Evolutionary conservation across 2,797 vertebrate species (phyloP).

Genomic region (Crax fasciolata): DNA sequence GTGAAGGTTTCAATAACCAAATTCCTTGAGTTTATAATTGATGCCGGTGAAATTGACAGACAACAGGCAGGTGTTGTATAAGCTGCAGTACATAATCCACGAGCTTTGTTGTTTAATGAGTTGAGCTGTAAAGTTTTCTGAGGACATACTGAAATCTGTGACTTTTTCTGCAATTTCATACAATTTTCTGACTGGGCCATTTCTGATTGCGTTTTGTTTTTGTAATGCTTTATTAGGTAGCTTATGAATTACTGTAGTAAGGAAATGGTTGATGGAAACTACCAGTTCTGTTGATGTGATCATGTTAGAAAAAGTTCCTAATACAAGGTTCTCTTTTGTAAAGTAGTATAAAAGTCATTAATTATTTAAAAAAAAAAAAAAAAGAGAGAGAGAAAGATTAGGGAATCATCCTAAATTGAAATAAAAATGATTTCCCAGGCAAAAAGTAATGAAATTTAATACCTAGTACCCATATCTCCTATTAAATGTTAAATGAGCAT

Average conservation of each 20-base stretch:
- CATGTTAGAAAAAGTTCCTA: neutral
- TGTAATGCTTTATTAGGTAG: neutral
- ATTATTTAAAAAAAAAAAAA: neutral
- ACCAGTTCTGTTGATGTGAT: neutral
- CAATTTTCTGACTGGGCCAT: neutral
- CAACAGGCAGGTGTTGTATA: neutral
- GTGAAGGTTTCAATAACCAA: neutral
- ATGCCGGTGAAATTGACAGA: neutral
- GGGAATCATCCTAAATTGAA: constrained; percentile 43
- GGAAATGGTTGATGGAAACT: neutral
- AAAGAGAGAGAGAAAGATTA: neutral
- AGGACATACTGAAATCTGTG: neutral
- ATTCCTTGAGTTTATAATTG: neutral
- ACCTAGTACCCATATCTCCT: constrained; percentile 24
- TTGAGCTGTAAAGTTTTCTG: neutral
- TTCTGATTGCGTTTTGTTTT: neutral
- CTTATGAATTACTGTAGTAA: neutral
- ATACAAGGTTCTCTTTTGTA: neutral
- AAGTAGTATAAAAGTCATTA: constrained; percentile 19
- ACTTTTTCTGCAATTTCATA: neutral
- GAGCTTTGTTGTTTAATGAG: neutral
- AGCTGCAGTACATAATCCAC: neutral
- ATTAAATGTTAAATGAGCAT: constrained; percentile 51
- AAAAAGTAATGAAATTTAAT: constrained; percentile 38
- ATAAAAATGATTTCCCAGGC: constrained; percentile 38